A percentile compares a stretch with the other conserved stretches of the same genome.
These are phyloP conservation scores for Fukomys damarensis DNA, from an alignment of 2,113 vertebrate species.

Conservation along the genomic window DNA sequence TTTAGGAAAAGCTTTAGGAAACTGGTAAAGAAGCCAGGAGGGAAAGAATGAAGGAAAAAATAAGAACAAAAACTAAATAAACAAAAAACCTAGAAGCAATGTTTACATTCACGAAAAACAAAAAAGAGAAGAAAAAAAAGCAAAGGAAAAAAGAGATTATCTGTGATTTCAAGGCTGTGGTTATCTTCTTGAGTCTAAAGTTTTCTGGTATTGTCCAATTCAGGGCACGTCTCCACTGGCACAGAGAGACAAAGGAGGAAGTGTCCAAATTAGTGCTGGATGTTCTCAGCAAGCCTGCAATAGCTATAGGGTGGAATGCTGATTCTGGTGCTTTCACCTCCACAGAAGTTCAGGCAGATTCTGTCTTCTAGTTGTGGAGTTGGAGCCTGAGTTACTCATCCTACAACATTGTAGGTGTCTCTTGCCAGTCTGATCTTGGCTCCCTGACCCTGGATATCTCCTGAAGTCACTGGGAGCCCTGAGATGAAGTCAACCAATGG, in stretches of 20 bases:
- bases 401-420: background rate
- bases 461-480: background rate
- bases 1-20: background rate
- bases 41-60: background rate
- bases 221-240: background rate
- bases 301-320: background rate
- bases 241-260: too few species aligned
- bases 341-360: background rate
- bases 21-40: background rate
- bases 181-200: background rate
- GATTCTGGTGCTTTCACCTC: background rate
- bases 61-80: background rate
- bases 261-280: background rate
- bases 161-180: background rate
- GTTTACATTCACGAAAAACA: background rate
- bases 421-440: background rate
- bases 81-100: background rate
- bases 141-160: background rate
- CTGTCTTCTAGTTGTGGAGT: background rate
- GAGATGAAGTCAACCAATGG: background rate
- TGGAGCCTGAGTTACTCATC: background rate
- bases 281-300: background rate
- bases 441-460: background rate
- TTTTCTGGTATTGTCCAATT: background rate
- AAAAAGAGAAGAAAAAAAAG: background rate